Conservation (phyloP, 2,113 vertebrate species). For the Tapirus terrestris region DNA sequence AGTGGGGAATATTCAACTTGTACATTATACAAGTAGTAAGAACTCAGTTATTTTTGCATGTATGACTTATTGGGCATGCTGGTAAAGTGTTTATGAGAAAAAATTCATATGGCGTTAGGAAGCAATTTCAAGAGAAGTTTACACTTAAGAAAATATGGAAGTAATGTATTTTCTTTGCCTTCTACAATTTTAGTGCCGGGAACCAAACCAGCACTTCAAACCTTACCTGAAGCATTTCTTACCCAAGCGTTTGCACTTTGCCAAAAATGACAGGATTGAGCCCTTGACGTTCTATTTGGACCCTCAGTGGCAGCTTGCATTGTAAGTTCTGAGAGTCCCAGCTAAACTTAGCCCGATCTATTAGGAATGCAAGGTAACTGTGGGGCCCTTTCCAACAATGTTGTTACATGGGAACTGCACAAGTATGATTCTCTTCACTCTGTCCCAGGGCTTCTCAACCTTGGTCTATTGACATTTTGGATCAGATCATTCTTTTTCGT, state of each 20-base stretch:
- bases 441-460: not conserved
- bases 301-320: constrained; percentile 93
- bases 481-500: not conserved
- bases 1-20: not conserved
- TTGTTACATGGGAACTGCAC: not conserved
- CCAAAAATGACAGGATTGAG: constrained; percentile 93
- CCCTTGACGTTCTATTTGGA: constrained; percentile 93
- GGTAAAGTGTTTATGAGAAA: constrained; percentile 24
- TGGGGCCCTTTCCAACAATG: not conserved
- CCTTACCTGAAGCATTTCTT: constrained; percentile 95
- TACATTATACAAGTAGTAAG: not conserved
- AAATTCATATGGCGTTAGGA: not conserved
- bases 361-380: not conserved
- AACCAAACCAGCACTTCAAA: constrained; percentile 92
- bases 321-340: constrained; percentile 87
- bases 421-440: not conserved
- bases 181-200: constrained; percentile 89
- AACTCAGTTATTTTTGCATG: constrained; percentile 15
- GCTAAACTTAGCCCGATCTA: not conserved
- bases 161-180: constrained; percentile 41
- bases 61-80: not conserved
- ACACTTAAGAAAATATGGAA: not conserved
- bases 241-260: constrained; percentile 96
- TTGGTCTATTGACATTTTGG: not conserved
- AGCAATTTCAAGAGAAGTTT: constrained; percentile 39